These are phyloP conservation scores for Tragelaphus buxtoni DNA, from an alignment of 2,113 vertebrate species.

Conservation along the genomic window DNA sequence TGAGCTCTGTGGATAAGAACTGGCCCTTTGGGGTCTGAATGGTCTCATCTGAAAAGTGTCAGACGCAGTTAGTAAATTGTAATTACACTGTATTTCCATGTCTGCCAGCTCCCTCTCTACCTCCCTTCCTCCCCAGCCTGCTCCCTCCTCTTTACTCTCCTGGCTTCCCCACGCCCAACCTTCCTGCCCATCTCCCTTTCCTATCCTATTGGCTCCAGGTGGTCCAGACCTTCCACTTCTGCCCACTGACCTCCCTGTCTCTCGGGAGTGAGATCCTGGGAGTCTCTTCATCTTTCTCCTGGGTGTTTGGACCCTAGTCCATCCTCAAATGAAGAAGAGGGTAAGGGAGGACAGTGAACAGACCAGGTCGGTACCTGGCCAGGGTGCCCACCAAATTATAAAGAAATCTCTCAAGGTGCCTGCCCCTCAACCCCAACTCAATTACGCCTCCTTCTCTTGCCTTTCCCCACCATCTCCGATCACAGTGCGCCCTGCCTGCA, in stretches of 20 bases:
- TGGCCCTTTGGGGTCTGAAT: not conserved
- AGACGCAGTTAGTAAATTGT: not conserved
- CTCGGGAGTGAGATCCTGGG: not conserved
- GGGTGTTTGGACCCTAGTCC: not conserved
- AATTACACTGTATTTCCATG: not conserved
- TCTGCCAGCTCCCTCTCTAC: not conserved
- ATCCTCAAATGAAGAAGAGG: not conserved
- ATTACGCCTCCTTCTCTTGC: not conserved
- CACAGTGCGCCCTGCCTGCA: too few species aligned
- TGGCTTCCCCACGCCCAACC: accelerated
- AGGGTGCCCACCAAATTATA: not conserved
- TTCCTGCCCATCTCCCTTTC: not conserved
- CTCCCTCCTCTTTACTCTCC: not conserved
- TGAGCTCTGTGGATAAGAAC: not conserved
- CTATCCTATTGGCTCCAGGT: not conserved
- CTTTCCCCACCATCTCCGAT: not conserved
- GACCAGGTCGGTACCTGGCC: too few species aligned
- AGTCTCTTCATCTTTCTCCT: not conserved
- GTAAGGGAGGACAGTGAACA: not conserved
- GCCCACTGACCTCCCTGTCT: not conserved
- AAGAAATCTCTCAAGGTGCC: not conserved
- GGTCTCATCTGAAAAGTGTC: not conserved
- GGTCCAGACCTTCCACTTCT: not conserved
- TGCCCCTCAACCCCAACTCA: not conserved
- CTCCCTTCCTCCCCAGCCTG: not conserved